Evolutionary conservation across 2,113 vertebrate species (phyloP).

Genomic region (Merops nubicus): DNA sequence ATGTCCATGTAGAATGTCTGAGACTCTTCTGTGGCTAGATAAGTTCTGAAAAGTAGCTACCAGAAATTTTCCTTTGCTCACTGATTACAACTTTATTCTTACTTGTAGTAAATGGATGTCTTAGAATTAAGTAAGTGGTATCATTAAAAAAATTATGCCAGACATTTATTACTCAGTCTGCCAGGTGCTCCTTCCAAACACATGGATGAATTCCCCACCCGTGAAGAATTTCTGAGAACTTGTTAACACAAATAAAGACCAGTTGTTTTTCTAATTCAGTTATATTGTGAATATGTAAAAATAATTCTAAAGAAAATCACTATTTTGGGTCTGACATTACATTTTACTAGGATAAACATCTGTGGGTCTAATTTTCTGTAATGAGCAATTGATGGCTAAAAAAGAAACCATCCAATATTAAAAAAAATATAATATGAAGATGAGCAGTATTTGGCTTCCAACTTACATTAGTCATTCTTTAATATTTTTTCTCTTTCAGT

Average conservation of each 20-base stretch:
- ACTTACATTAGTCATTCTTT: background rate
- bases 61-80: background rate
- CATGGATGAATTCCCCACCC: background rate
- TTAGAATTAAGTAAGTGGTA: background rate
- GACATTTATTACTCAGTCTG: background rate
- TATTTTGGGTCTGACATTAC: background rate
- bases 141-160: background rate
- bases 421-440: background rate
- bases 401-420: background rate
- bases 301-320: background rate
- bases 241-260: background rate
- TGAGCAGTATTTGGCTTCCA: background rate
- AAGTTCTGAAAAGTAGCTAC: background rate
- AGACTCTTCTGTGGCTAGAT: background rate
- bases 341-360: background rate
- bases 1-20: background rate
- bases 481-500: background rate
- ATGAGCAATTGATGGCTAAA: background rate
- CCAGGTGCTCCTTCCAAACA: background rate
- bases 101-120: background rate
- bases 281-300: background rate
- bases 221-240: background rate
- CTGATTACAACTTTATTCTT: background rate
- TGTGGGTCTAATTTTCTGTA: background rate
- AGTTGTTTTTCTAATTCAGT: background rate